Conservation (phyloP, 1,140 invertebrate genomes). For the Leptinotarsa texana region DNA sequence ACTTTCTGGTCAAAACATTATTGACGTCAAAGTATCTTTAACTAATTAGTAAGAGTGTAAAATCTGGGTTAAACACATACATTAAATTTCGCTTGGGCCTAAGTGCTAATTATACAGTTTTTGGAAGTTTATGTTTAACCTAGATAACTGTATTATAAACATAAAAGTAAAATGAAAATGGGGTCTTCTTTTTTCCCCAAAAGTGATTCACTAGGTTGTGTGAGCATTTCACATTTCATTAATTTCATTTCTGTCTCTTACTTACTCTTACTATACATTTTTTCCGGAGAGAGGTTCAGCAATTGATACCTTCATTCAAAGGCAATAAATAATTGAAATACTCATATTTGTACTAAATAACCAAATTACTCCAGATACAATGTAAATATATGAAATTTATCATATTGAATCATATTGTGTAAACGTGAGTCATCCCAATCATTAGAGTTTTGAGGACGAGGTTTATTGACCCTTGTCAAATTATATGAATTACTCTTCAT, state of each 20-base stretch:
- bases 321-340: no score
- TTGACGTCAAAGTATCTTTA: neutral
- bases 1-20: no score
- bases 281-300: neutral
- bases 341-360: no score
- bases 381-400: no score
- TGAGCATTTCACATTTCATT: no score
- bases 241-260: no score
- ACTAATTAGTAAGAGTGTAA: neutral
- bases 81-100: neutral
- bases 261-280: no score
- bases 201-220: no score
- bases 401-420: neutral
- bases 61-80: neutral
- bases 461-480: neutral
- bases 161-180: neutral
- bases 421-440: neutral
- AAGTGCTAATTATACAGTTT: neutral
- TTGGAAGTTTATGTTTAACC: neutral
- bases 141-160: neutral
- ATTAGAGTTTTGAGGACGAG: neutral
- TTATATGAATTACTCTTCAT: no score
- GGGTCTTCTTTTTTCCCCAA: neutral
- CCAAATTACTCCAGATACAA: no score
- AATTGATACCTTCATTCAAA: neutral